Evolutionary conservation across 2,113 vertebrate genomes (phyloP), one percentile per base, ranked within the genome.

Genomic region (Ptilorrhoa leucosticta): DNA sequence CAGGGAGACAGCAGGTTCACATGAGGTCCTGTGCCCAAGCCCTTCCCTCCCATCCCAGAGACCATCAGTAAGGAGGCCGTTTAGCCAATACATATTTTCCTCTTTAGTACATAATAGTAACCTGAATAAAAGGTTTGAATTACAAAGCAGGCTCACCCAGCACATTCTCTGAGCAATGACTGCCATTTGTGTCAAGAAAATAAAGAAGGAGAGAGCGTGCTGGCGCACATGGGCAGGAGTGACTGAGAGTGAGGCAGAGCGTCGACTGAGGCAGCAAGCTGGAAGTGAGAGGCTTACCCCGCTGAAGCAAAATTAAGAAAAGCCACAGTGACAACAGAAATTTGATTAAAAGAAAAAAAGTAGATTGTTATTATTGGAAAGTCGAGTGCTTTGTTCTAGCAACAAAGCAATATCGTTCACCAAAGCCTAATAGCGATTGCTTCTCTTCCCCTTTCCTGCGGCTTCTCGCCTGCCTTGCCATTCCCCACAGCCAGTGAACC

Each of bases 171-270:
- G 97, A 98, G 95, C 93, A 93, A 97, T 98, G 97, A 96, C 87
- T 97, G 97, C 97, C 97, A 98, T 98, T 98, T 98, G 90, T 98
- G 98, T 98, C 98, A 98, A 97, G 98, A 97, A 98, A 98, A 98
- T 97, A 98, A 98, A 98, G 96, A 97, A 94, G 90, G 91, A 78
- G 95, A 92, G 96, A 72, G 48, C 31, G 6, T 93, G 68, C 30
- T 69, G 92, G 91, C 3, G 2, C 81, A 93, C 91, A 89, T 30
- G 89, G 83, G 81, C 94, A 87, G 50, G 61, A 97, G 89, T 89
- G 76, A 95, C 89, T 85, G 70, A 91, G 57, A 75, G 40, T 73
- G 37, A 93, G 82, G 81, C 77, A 91, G 58, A 80, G 68, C 0
- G 0, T 92, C 9, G 1, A 87, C 5, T 22, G 68, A 94, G 83